These are phyloP conservation scores for Salmo trutta DNA, from an alignment of 2,797 vertebrate genomes.

Conservation along the genomic window DNA sequence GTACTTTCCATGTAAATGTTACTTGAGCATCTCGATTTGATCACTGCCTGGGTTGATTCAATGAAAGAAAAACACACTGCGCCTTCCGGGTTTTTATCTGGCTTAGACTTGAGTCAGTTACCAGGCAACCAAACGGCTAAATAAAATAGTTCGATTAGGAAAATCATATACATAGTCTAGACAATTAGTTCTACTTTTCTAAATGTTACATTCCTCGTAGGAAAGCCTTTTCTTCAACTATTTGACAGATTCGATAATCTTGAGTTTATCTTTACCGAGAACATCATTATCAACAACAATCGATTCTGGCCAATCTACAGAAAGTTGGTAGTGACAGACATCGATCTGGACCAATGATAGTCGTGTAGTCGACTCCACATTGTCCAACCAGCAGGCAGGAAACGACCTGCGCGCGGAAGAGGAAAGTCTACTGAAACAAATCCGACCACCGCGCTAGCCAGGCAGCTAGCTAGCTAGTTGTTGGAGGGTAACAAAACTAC, in stretches of 20 bases:
- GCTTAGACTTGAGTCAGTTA: slow-evolving; percentile 34
- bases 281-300: slow-evolving; percentile 32
- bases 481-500: slow-evolving; percentile 12
- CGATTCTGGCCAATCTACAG: slow-evolving; percentile 57
- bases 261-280: slow-evolving; percentile 28
- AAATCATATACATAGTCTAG: neutral
- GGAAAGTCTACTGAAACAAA: slow-evolving; percentile 65
- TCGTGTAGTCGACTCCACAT: rapidly evolving
- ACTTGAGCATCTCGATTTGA: neutral
- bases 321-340: slow-evolving; percentile 46
- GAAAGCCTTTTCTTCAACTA: neutral
- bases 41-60: neutral
- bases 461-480: slow-evolving; percentile 9
- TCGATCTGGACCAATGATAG: slow-evolving; percentile 53
- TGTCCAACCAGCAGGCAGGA: slow-evolving; percentile 61
- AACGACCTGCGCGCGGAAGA: slow-evolving; percentile 79
- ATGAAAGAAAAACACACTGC: neutral
- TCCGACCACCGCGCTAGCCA: neutral
- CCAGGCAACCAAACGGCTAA: slow-evolving; percentile 28
- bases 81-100: slow-evolving; percentile 6
- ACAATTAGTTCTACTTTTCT: neutral
- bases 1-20: neutral
- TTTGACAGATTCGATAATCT: neutral
- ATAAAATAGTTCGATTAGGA: neutral
- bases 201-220: neutral